Base-by-base conservation (phyloP, 2,888 invertebrate species). In the Hemistola chrysoprasaria region DNA sequence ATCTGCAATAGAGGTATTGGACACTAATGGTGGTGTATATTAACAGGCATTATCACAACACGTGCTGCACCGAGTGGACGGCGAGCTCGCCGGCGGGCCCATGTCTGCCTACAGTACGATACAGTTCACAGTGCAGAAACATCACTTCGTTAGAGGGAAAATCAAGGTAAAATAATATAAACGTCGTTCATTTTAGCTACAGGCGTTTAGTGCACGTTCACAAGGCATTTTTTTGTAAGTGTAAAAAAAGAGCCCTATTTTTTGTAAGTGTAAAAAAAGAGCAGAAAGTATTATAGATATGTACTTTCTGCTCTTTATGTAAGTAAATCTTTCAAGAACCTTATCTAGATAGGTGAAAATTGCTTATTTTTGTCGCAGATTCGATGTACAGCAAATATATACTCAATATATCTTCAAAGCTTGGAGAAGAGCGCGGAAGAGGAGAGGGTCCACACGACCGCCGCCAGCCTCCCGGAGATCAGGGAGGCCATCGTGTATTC, bases 21-120 rank as follows among this genome's bases (percentile, higher is more conserved):
- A n/a, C n/a, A n/a, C n/a, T n/a, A n/a, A n/a, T n/a, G 6, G 8
- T 29, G 11, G n/a, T n/a, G n/a, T n/a, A n/a, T 16, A 16, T 16
- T 16, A 11, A 5, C 67, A 87, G 87, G 87, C 85, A 10, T 64
- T 75, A 33, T 70, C 75, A 35, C 81, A 86, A 48, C 86, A 86
- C 50, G 85, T 87, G 10, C 70, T 79, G 59, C 84, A 85, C 40
- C 64, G 86, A n/a, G 82, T 87, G 31, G 80, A 83, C 36, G 83
- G 78, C 0, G 67, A 74, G 20, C 64, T 66, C 6, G 71, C 78
- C 3, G 74, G 72, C 0, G 77, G 76, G 16, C 68, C 78, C 2
- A 83, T 85, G 84, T 80, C 83, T 1, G 78, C 87, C 0, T 87
- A 77, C 65, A 81, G 82, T 59, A 84, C 81, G 7, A 83, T 87